Evolutionary conservation across 2,797 vertebrate genomes (phyloP), one percentile per base, ranked within the genome.

Genomic region (Orientallactaga sibirica): DNA sequence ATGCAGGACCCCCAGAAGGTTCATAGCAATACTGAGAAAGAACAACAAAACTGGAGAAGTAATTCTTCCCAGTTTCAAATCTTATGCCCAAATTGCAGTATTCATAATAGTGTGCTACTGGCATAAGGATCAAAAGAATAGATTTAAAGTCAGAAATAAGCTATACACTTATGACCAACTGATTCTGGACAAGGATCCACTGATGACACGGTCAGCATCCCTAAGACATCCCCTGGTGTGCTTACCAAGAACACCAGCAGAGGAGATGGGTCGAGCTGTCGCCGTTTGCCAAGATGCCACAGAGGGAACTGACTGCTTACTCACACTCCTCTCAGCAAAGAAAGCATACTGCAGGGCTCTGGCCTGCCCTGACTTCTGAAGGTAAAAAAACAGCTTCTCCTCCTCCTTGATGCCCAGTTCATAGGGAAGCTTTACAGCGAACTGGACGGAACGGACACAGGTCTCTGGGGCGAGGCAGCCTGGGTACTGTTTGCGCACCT

Each of bases 341-440:
- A 99, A 99, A 10, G 96, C 98, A 86, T 99, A 99, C 96, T 99
- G 99, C 97, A 99, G 97, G 43, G 99, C 99, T 0, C 3, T 98
- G 3, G 99, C 98, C 98, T 99, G 99, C 15, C 98, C 98, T 0
- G 99, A 99, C 8, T 5, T 83, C 85, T 97, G 96, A 48, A 99
- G 98, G 24, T 98, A 86, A 1, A 2, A 37, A 95, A 99, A 98
- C 74, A 99, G 98, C 86, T 99, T 98, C 27, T 0, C 52, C 94
- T 99, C 99, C 78, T 97, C 97, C 96, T 96, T 90, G 91, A 99
- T 97, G 0, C 99, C 99, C 67, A 97, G 96, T 8, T 90, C 33
- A 4, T 99, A 99, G 18, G 99, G 98, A 89, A 98, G 80, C 22
- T 98, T 97, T 52, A 98, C 97, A 0, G 99, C 98, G 0, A 99